Evolutionary conservation across 2,113 vertebrate species (phyloP), one percentile per base, ranked within the genome.

Genomic region (Fregetta grallaria): DNA sequence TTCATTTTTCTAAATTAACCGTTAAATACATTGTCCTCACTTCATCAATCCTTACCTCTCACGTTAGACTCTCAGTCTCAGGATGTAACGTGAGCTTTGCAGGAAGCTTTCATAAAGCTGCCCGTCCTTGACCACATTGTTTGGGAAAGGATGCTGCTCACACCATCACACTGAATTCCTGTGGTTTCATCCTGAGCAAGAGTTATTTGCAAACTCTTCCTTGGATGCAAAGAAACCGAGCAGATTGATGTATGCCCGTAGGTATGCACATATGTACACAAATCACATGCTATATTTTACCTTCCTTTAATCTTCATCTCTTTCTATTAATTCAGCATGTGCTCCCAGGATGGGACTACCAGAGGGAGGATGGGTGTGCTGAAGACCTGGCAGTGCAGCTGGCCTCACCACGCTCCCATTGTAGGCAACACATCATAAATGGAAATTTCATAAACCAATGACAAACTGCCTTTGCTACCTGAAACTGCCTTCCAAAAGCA

Each of bases 11-110:
- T 40, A 15, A 61, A 52, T 47, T 3, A 83, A 6, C 36, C 62
- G 11, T 36, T 73, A 65, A 61, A 38, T 7, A 34, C 7, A 2
- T 8, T 3, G 2, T 30, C 61, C 27, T 53, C 25, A 16, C 20
- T 22, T 74, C 68, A 73, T 45, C 47, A 29, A 26, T 27, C 36
- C 63, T 30, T 7, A 4, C 55, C 19, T 38, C 26, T 53, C 62
- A 3, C 1, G 7, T 40, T 6, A 7, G 10, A 17, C 34, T 11
- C 58, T 7, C 3, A 3, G 6, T 4, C 21, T 36, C 27, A 4
- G 53, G 18, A 29, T 21, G 49, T 25, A 67, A n/a, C 1, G 1
- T 15, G 38, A 91, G 59, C 90, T 71, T 40, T 45, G 72, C 72
- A 84, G 76, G 38, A 58, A 77, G 56, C 38, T 84, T 40, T 42